These are phyloP conservation scores for Climacteris rufus DNA, from an alignment of 2,113 vertebrate species.

Conservation along the genomic window DNA sequence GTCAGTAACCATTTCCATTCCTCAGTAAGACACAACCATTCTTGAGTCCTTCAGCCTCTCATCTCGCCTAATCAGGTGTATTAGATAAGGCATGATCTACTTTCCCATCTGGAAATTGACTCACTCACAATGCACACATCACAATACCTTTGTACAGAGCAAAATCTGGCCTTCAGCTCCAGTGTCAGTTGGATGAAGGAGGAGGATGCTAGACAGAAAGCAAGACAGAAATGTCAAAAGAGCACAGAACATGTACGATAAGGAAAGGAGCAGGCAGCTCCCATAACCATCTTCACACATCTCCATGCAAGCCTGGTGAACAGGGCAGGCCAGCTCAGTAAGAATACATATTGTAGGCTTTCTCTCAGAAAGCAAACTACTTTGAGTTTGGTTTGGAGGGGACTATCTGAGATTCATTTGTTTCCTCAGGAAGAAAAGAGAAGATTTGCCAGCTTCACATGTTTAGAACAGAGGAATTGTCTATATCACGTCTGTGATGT, in stretches of 20 bases:
- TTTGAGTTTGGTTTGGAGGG: neutral
- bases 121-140: neutral
- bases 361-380: neutral
- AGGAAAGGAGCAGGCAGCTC: neutral
- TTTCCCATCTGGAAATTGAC: neutral
- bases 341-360: neutral
- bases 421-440: neutral
- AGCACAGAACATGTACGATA: neutral
- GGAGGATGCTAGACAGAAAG: conserved; percentile 78
- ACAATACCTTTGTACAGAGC: conserved; percentile 81
- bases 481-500: neutral
- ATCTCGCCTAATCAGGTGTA: neutral
- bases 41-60: neutral
- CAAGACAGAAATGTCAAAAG: neutral
- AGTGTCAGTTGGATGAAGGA: conserved; percentile 86
- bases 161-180: conserved; percentile 87
- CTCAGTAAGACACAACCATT: neutral
- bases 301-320: neutral
- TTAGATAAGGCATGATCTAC: neutral
- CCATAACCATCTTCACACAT: neutral
- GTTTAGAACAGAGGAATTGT: neutral
- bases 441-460: neutral
- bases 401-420: neutral
- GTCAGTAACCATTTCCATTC: neutral
- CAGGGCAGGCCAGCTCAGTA: neutral